These are phyloP conservation scores for Phalanger gymnotis DNA, from an alignment of 2,797 vertebrate genomes.

Conservation along the genomic window DNA sequence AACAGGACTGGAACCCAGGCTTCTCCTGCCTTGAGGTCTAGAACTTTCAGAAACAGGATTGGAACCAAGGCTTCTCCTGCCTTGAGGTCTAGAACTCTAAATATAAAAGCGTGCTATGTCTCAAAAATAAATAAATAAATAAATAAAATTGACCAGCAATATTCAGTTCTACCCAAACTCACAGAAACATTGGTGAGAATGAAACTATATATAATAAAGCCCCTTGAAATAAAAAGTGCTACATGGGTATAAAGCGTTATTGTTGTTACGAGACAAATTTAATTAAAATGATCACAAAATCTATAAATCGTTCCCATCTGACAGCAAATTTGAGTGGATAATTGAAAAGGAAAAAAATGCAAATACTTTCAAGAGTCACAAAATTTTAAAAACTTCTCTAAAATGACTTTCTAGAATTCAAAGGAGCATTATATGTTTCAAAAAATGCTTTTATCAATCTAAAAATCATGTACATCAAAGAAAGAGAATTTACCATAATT, in stretches of 20 bases:
- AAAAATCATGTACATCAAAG: neutral
- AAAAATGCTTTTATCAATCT: neutral
- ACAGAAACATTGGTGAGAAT: neutral
- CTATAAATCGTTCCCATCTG: neutral
- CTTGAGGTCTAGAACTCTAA: neutral
- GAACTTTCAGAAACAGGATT: neutral
- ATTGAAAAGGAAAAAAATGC: neutral
- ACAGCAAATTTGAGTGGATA: neutral
- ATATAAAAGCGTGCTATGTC: neutral
- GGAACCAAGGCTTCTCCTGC: no score
- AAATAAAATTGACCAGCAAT: neutral
- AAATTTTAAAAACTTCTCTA: neutral
- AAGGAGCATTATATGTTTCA: neutral
- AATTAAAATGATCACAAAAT: neutral
- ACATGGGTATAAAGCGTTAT: neutral
- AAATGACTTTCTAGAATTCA: neutral
- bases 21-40: neutral
- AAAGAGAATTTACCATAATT: neutral
- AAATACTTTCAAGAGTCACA: neutral
- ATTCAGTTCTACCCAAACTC: neutral
- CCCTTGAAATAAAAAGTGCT: neutral
- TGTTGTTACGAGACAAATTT: neutral
- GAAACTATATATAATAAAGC: neutral
- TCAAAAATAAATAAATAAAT: neutral
- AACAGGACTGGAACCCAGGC: neutral